These are phyloP conservation scores for Brachionus manjavacas DNA, from an alignment of 1,140 invertebrate genomes.

Conservation along the genomic window DNA sequence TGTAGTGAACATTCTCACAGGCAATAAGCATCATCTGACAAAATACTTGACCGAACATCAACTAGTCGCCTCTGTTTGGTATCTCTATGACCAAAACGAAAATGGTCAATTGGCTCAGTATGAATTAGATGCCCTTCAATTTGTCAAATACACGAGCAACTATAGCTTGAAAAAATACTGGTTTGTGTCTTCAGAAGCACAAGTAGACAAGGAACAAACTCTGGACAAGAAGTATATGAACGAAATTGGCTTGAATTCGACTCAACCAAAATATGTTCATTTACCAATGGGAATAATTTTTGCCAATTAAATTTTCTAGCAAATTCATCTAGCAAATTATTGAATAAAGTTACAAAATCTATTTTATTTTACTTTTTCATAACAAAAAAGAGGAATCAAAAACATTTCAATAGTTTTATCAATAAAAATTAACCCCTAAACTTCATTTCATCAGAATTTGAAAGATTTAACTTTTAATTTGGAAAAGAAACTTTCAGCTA, in stretches of 20 bases:
- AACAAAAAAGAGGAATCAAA: no score
- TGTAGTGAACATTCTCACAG: slow-evolving; percentile 60
- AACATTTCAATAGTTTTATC: no score
- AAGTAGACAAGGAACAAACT: slow-evolving; percentile 47
- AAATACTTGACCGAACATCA: slow-evolving; percentile 58
- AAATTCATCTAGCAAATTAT: no score
- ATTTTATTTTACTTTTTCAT: no score
- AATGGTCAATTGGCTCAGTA: slow-evolving; percentile 55
- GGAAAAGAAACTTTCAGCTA: no score
- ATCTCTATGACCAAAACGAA: slow-evolving; percentile 53
- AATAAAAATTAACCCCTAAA: no score
- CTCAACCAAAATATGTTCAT: slow-evolving; percentile 59
- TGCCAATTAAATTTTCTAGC: slow-evolving; percentile 54
- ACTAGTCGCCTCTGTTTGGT: slow-evolving; percentile 59
- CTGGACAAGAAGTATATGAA: slow-evolving; percentile 55
- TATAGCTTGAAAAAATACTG: slow-evolving; percentile 57
- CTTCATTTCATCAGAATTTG: no score
- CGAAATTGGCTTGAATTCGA: slow-evolving; percentile 58
- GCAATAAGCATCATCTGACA: slow-evolving; percentile 56
- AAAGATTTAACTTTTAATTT: no score
- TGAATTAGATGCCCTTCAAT: slow-evolving; percentile 48
- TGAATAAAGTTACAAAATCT: no score
- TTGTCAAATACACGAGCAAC: slow-evolving; percentile 8
- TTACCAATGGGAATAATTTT: slow-evolving; percentile 61
- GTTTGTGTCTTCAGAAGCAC: slow-evolving; percentile 54